Conservation (phyloP, 2,113 vertebrate genomes). For the Rhipidura dahli region DNA sequence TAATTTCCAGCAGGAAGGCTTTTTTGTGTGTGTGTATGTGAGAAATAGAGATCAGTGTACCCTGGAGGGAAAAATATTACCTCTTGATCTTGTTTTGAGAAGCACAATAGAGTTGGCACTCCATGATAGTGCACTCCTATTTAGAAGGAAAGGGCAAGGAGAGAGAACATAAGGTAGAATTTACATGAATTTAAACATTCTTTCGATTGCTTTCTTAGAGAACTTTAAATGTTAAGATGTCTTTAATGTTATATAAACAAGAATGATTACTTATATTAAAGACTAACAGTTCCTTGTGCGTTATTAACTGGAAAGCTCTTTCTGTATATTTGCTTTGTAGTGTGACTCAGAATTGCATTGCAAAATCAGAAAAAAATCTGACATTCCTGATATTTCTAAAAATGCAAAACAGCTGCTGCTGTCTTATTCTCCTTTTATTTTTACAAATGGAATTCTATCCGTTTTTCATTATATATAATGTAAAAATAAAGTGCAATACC, state of each 20-base stretch:
- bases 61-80: neutral
- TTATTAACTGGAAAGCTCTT: neutral
- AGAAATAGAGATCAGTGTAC: neutral
- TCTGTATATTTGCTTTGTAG: neutral
- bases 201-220: neutral
- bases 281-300: neutral
- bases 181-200: neutral
- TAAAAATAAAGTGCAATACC: neutral
- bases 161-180: neutral
- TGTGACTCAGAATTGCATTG: neutral
- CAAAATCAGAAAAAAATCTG: neutral
- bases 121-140: neutral
- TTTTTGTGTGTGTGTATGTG: neutral
- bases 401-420: neutral
- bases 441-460: neutral
- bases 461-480: neutral
- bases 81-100: neutral
- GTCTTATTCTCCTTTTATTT: neutral
- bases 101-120: neutral
- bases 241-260: neutral
- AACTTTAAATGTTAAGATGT: neutral
- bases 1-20: neutral
- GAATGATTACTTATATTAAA: neutral
- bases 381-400: neutral
- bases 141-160: neutral